Conservation (phyloP, 2,797 vertebrate species). For the Eulemur rubriventer region DNA sequence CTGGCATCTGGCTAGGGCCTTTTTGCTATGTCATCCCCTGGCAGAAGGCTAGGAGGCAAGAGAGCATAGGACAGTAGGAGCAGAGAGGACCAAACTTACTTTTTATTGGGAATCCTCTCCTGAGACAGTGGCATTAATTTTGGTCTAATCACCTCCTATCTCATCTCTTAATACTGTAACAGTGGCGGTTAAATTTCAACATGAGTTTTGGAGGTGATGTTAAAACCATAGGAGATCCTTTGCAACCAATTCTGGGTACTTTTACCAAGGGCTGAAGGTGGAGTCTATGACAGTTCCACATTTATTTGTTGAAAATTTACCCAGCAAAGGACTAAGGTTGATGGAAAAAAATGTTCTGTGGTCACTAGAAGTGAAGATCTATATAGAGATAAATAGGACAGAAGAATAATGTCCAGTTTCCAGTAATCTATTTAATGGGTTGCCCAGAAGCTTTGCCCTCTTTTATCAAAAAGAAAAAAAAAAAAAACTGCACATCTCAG, state of each 20-base stretch:
- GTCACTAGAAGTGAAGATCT: not conserved
- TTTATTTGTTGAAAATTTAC: constrained; percentile 14
- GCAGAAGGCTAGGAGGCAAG: not conserved
- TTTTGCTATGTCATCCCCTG: not conserved
- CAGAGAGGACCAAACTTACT: not conserved
- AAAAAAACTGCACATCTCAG: not conserved
- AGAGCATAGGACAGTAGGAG: not conserved
- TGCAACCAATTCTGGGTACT: not conserved
- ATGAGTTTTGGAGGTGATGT: not conserved
- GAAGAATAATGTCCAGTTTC: not conserved
- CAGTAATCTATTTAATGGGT: constrained; percentile 10
- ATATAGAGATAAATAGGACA: constrained; percentile 41
- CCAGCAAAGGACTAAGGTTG: not conserved
- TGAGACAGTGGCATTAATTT: not conserved
- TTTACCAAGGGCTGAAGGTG: not conserved
- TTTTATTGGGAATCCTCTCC: not conserved
- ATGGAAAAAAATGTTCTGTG: constrained; percentile 2
- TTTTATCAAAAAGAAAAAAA: not conserved
- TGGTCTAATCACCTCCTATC: not conserved
- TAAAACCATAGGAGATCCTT: not conserved
- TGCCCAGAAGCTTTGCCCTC: not conserved
- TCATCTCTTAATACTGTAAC: not conserved
- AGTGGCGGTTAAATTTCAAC: not conserved
- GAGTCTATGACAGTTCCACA: not conserved
- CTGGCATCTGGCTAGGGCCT: not conserved